Base-by-base conservation (phyloP, 2,797 vertebrate genomes). In the Macropus fuliginosus region DNA sequence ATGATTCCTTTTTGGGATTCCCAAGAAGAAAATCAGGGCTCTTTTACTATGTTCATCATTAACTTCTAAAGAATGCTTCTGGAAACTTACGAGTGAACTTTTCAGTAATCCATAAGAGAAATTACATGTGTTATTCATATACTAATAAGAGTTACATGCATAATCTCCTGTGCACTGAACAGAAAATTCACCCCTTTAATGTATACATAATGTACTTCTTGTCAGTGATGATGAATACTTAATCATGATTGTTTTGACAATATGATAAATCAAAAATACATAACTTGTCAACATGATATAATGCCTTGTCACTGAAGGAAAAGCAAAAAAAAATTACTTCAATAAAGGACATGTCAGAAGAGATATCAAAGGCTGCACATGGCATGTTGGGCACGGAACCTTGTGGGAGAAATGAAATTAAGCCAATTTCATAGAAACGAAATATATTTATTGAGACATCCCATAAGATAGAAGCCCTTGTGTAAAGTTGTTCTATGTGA, bases 191-290 rank as follows among this genome's bases (percentile, higher is more conserved):
- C 1, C 59, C 62, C 14, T 14, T 46, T 66, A 93, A 93, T 1
- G 0, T 89, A 91, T 46, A 92, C 46, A 74, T 95, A 91, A 50
- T 55, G 54, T 74, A 91, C 31, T 91, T 89, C 90, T 94, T 95
- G 56, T 91, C 92, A 94, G 90, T 92, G 81, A 94, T 94, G 40
- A 62, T 91, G 56, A 93, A 92, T 94, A 87, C n/a, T 91, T 93
- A 92, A 59, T 29, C 91, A 55, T 91, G 27, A 55, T 95, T 96
- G 10, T 0, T 94, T 93, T 95, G n/a, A 55, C 56, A 95, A 2
- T 74, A 91, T 74, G 24, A 93, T 91, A 92, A 94, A 56, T 93
- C 59, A 93, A 52, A 31, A 91, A 94, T 8, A 93, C 5, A 54
- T 54, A 94, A 89, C 52, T 31, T 96, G 54, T 56, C 59, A 91